Evolutionary conservation across 1,140 invertebrate species (phyloP), one percentile per base, ranked within the genome.

Genomic region (Drosophila triauraria): DNA sequence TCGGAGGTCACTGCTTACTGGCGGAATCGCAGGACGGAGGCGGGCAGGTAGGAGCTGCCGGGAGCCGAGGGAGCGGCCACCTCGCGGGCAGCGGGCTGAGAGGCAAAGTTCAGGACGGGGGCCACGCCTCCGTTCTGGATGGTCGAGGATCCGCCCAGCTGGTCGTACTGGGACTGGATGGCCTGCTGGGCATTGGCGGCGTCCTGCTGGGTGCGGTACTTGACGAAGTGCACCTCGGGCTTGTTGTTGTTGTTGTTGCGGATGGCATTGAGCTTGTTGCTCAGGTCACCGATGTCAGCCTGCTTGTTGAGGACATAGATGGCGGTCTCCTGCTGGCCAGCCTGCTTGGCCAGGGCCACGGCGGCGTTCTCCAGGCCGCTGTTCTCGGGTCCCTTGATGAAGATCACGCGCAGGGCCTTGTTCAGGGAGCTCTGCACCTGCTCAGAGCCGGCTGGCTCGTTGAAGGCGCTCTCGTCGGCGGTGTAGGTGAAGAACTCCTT

Each of bases 281-380:
- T 81, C 56, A 92, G 72, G 51, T 92, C 91, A 3, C 80, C 77
- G 40, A 92, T 80, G 35, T 92, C 88, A 4, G 91, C 78, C 72
- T 92, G 91, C 54, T 92, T 92, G 67, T 82, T 92, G 1, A 92
- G 80, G 0, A 92, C 87, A 68, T 92, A 92, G 63, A 92, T 92
- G 67, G 91, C 91, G 10, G 91, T 92, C 43, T 87, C 74, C 44
- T 92, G 82, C 53, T 92, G 84, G 4, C 79, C 70, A 54, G 88
- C 80, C 38, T 92, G 91, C 59, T 80, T 92, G 57, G 91, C 85
- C 76, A 92, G 54, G 6, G 69, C 57, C 17, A 91, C 42, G 7
- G 85, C 91, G 17, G 91, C 91, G 38, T 92, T 74, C 64, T 92
- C 87, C 27, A 92, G 50, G 25, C 88, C 85, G 7, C 60, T 78